phyloP scores from a whole-genome alignment of 1,140 invertebrate species.

The Anthonomus grandis region DNA sequence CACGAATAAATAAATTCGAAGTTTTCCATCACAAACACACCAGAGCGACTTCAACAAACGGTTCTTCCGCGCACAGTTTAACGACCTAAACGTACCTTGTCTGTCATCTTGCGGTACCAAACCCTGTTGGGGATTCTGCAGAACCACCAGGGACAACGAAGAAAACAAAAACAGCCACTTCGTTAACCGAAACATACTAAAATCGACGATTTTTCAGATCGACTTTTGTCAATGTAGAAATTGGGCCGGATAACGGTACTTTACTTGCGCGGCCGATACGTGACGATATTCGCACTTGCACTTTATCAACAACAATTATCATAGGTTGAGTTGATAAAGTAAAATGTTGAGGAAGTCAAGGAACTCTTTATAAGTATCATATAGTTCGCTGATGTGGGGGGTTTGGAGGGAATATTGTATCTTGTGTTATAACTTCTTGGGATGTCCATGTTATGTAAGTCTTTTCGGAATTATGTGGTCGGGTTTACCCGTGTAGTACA shows the following conservation, averaged over 20 bases:
- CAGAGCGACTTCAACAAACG: background rate
- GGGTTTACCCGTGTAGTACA: constrained; percentile 25
- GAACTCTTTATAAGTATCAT: constrained; percentile 8
- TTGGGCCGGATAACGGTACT: constrained; percentile 21
- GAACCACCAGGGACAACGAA: constrained; percentile 48
- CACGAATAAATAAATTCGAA: too few relatives aligned
- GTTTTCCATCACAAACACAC: background rate
- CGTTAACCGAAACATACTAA: constrained; percentile 44
- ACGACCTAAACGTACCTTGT: constrained; percentile 43
- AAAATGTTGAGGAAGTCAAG: background rate
- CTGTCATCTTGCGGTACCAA: constrained; percentile 38
- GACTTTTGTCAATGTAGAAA: too few relatives aligned
- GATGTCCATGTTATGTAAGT: constrained; percentile 20
- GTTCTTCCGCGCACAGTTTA: too few relatives aligned
- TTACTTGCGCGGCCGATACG: constrained; percentile 6
- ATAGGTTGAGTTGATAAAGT: background rate
- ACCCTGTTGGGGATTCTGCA: constrained; percentile 53
- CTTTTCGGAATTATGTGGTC: constrained; percentile 9
- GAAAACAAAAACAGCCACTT: constrained; percentile 53
- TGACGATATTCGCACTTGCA: constrained; percentile 19
- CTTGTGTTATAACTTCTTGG: constrained; percentile 20
- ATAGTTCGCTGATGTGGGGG: constrained; percentile 19
- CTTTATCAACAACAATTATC: background rate
- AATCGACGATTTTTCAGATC: too few relatives aligned
- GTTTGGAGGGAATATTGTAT: constrained; percentile 12